Evolutionary conservation across 2,113 vertebrate species (phyloP).

Genomic region (Serinus canaria): DNA sequence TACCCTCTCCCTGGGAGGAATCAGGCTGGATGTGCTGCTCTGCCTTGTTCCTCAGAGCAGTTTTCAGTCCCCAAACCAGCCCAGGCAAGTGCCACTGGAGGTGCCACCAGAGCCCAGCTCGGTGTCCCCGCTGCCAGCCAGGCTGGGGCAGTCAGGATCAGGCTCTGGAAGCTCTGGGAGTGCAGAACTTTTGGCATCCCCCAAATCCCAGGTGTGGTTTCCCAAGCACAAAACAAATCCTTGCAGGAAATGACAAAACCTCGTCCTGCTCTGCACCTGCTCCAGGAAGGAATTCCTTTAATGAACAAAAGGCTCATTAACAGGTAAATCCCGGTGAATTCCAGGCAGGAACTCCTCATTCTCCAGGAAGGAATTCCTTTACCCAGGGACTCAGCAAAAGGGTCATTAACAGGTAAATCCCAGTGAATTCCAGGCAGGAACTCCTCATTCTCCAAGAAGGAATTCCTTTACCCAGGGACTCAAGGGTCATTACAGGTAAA

Average conservation of each 20-base stretch:
- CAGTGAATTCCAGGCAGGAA: neutral
- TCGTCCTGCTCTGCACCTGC: neutral
- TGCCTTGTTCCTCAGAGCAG: rapidly evolving
- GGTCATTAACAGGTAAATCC: neutral
- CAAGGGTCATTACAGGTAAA: neutral
- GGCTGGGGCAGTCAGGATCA: neutral
- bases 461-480: neutral
- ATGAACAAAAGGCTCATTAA: rapidly evolving
- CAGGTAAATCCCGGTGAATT: neutral
- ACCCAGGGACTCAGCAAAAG: neutral
- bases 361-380: neutral
- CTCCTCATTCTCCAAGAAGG: neutral
- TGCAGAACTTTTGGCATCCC: neutral
- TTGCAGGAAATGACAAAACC: neutral
- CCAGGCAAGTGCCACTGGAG: neutral
- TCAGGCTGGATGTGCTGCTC: neutral
- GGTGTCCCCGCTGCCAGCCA: neutral
- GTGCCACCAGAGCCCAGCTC: neutral
- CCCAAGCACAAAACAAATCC: neutral
- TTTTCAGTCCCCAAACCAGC: neutral
- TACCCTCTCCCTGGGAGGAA: neutral
- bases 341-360: no score
- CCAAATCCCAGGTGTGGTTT: neutral
- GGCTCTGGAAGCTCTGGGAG: neutral
- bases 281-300: neutral